Base-by-base conservation (phyloP, 2,888 invertebrate species). In the Melanargia galathea region DNA sequence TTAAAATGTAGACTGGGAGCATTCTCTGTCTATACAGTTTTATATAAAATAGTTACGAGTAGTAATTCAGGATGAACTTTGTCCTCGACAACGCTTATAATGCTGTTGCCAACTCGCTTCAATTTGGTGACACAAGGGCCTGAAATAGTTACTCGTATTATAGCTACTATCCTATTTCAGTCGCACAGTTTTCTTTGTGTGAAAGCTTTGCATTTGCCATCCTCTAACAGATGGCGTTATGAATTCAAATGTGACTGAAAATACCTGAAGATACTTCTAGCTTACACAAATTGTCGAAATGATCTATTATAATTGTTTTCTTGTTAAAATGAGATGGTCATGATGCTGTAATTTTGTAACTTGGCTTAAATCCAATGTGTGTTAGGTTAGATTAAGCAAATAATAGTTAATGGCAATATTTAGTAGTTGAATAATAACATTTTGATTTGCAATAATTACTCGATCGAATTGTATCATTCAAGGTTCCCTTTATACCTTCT, bases 21-120 rank as follows among this genome's bases (percentile, higher is more conserved):
- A 46, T 26, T 30, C 30, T 18, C 33, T 51, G 33, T 33, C 33
- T 16, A 16, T 2, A 49, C 26, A 33, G 18, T 51, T 51, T 51
- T 20, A 33, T 6, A 52, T 35, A 33, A n/a, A 52, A 52, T 52
- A 20, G 20, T 13, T 6, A 20, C 13, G n/a, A 26, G n/a, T n/a
- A 45, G 22, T 22, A 18, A 18, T 51, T 79, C 76, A 80, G 71
- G 73, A 73, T 84, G 85, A 86, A 85, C 84, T 88, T 89, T 82
- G 84, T 82, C 81, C 84, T 80, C 78, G 76, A 77, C 79, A 77
- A 79, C 65, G 73, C 56, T 43, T 74, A 70, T 52, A 66, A 69
- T 70, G 70, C 74, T 78, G 87, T 84, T 90, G 90, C 90, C 90
- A 90, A 90, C 77, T 82, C 79, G 73, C 66, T 67, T 72, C 67